Evolutionary conservation across 2,113 vertebrate species (phyloP).

Genomic region (Paramormyrops kingsleyae): DNA sequence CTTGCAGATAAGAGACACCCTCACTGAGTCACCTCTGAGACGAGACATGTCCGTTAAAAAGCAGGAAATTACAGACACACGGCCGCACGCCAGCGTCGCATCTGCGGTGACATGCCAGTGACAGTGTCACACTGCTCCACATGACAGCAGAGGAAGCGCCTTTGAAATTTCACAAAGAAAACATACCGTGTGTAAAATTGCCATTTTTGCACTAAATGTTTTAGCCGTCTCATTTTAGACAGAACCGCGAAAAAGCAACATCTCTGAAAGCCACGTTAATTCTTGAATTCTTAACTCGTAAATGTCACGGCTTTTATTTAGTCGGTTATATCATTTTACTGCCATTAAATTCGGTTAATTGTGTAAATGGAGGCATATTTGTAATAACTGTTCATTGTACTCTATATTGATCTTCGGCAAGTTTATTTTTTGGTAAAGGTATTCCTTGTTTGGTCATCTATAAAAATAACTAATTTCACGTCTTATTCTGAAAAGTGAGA

Average conservation of each 20-base stretch:
- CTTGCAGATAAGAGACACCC: background rate
- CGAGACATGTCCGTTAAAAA: background rate
- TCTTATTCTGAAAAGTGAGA: background rate
- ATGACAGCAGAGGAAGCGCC: background rate
- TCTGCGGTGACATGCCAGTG: background rate
- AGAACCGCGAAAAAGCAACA: background rate
- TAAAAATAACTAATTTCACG: background rate
- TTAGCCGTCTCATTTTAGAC: background rate
- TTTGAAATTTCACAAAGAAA: background rate
- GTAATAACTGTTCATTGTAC: background rate
- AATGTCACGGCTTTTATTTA: background rate
- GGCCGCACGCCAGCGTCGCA: background rate
- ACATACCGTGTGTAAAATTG: background rate
- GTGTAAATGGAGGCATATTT: background rate
- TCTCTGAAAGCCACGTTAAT: background rate
- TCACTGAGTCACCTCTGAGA: background rate
- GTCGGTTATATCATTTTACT: background rate
- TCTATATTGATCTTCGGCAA: background rate
- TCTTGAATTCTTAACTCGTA: background rate
- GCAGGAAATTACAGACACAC: background rate
- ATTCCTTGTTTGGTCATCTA: background rate
- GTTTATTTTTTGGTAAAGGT: background rate
- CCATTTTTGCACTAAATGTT: background rate
- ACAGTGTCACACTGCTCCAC: background rate
- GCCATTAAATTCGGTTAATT: background rate